Conservation (phyloP, 2,888 invertebrate genomes). For the Scaptomyza caliginosa region DNA sequence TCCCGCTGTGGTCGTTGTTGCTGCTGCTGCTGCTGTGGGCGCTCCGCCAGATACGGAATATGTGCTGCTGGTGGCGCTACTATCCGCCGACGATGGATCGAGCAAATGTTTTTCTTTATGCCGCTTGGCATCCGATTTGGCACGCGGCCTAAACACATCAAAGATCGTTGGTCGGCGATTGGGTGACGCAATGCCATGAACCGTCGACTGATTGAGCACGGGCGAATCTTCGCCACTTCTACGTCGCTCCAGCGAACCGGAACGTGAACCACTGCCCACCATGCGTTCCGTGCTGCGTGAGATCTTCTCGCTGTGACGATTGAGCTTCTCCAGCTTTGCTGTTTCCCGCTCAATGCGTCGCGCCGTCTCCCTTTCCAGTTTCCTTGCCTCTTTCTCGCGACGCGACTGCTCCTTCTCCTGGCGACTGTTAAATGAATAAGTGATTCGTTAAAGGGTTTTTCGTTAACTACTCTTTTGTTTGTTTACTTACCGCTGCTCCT, state of each 20-base stretch:
- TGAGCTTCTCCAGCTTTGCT: constrained; percentile 83
- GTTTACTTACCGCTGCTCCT: constrained; percentile 81
- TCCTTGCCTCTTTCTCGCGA: constrained; percentile 83
- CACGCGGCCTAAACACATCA: constrained; percentile 91
- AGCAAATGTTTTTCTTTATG: constrained; percentile 78
- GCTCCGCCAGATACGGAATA: constrained; percentile 69
- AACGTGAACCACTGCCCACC: constrained; percentile 81
- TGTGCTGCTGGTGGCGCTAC: constrained; percentile 81
- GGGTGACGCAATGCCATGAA: constrained; percentile 87
- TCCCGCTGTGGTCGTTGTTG: constrained; percentile 62
- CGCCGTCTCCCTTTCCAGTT: constrained; percentile 83
- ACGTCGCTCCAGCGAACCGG: constrained; percentile 83
- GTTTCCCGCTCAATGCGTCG: constrained; percentile 83
- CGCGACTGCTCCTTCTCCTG: constrained; percentile 83
- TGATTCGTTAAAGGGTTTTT: too few relatives aligned
- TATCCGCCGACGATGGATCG: constrained; percentile 79
- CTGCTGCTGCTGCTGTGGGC: constrained; percentile 32
- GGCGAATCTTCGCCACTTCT: constrained; percentile 84
- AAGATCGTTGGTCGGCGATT: constrained; percentile 90
- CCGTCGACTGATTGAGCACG: constrained; percentile 84
- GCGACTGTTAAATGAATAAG: constrained; percentile 60
- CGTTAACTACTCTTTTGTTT: neutral
- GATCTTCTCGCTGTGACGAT: constrained; percentile 83
- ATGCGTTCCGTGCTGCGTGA: constrained; percentile 84
- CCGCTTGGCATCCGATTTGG: constrained; percentile 89